Evolutionary conservation across 1,140 invertebrate genomes (phyloP), one percentile per base, ranked within the genome.

Genomic region (Drosophila aff.): DNA sequence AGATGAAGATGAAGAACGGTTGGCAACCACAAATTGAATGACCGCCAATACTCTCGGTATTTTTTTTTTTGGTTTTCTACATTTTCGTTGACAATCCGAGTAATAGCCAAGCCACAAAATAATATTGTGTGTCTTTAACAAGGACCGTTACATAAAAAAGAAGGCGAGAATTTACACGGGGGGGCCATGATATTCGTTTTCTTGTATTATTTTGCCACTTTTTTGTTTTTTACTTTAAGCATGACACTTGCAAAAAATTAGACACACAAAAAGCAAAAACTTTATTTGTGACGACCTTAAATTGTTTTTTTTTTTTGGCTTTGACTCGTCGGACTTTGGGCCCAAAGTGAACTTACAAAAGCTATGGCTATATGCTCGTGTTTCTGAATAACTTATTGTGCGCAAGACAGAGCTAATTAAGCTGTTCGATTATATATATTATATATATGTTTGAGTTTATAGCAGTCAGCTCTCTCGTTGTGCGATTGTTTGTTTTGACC

Each of bases 111-210:
- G 49, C 52, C 55, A 63, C 62, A 68, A 71, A 65, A 71, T 65
- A 82, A 69, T 28, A 28, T 28, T 28, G 28, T 26, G 66, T 46
- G 66, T 63, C 61, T 85, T 66, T 73, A 66, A 67, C 59, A 80
- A 83, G 77, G 77, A 87, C 84, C 84, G 84, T 87, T 87, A 84
- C 81, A 89, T 79, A 84, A 83, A 74, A 84, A 76, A 55, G 57
- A 46, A 44, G 31, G 58, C 41, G 46, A 52, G 47, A 62, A 61
- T 50, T 59, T 61, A 67, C 58, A 67, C 43, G 58, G 23, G 58
- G 58, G 9, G 7, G 21, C 36, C 53, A 57, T 57, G 53, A 57
- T 57, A 40, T 40, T 40, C 53, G 53, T n/a, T 57, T 57, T 57
- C 52, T 40, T 57, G 31, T 23, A 52, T 61, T 28, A 46, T 46